Conservation (phyloP, 2,797 vertebrate genomes). For the Ptychadena robeensis region DNA sequence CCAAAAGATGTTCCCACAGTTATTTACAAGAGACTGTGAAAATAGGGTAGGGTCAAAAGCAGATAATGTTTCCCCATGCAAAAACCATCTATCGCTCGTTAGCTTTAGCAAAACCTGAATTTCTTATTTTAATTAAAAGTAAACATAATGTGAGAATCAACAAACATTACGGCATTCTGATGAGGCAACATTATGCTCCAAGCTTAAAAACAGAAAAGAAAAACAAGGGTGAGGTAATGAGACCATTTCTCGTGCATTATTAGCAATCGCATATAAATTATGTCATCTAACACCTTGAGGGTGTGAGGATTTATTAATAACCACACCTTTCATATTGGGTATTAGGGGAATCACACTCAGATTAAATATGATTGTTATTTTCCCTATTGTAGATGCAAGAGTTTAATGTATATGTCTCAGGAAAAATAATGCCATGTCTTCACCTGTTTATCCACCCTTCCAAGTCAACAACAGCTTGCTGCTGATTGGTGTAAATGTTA, state of each 20-base stretch:
- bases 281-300: slow-evolving; percentile 48
- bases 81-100: not conserved
- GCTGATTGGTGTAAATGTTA: too few relatives aligned
- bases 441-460: slow-evolving; percentile 13
- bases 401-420: not conserved
- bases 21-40: too few relatives aligned
- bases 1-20: too few relatives aligned
- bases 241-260: slow-evolving; percentile 6
- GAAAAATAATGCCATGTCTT: slow-evolving; percentile 23
- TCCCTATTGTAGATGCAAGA: slow-evolving; percentile 20
- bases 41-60: too few relatives aligned
- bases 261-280: slow-evolving; percentile 11
- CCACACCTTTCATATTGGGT: slow-evolving; percentile 23
- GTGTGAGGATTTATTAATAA: slow-evolving; percentile 33
- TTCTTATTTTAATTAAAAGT: not conserved
- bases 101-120: not conserved
- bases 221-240: slow-evolving; percentile 53
- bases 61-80: too few relatives aligned
- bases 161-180: not conserved
- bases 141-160: not conserved
- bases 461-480: too few relatives aligned
- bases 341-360: slow-evolving; percentile 28
- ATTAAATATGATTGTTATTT: slow-evolving; percentile 35
- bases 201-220: slow-evolving; percentile 6
- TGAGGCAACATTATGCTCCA: not conserved